Evolutionary conservation across 2,797 vertebrate genomes (phyloP), one percentile per base, ranked within the genome.

Genomic region (Nyctalus aviator): DNA sequence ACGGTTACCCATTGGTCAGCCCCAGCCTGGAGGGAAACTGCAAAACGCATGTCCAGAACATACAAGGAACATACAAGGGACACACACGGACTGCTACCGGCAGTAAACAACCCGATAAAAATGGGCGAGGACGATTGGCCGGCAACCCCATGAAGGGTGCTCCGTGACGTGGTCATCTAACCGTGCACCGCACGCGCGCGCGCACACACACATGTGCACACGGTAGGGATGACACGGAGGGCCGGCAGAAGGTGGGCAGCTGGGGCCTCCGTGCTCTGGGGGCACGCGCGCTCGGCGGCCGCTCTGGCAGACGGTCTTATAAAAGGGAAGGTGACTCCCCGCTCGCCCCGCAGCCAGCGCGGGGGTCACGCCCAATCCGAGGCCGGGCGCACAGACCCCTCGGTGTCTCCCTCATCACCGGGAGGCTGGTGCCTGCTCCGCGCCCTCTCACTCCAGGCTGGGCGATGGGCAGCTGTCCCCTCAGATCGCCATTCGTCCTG

Each of bases 401-500:
- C 18, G 7, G n/a, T 37, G 37, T 32, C 23, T 76, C 5, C 27
- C 41, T 64, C 76, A 4, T 0, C 12, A 10, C 9, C 1, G 14
- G 1, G 5, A 0, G 75, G 35, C 20, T 2, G 37, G 69, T 3
- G 68, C 35, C 50, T 14, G 50, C 17, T 57, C 68, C 20, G 3
- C 20, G 15, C 14, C 2, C 35, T 35, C 35, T 35, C 32, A 1
- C 57, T 44, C 30, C 30, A 25, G 90, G 12, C 72, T 15, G 5
- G 23, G 30, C 3, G 11, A 35, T 3, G 21, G 25, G 41, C 66
- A 0, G n/a, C 50, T 27, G 5, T 23, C 50, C 2, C 12, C 48
- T 69, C 25, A 12, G 62, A 3, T 55, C 32, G 23, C 23, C 5
- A 0, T 18, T 3, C 1, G 9, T 14, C 35, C 0, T 0, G 0